A percentile compares a stretch with the other conserved stretches of the same genome.
phyloP scores from a whole-genome alignment of 2,888 invertebrate species.

The Tenodera sinensis region DNA sequence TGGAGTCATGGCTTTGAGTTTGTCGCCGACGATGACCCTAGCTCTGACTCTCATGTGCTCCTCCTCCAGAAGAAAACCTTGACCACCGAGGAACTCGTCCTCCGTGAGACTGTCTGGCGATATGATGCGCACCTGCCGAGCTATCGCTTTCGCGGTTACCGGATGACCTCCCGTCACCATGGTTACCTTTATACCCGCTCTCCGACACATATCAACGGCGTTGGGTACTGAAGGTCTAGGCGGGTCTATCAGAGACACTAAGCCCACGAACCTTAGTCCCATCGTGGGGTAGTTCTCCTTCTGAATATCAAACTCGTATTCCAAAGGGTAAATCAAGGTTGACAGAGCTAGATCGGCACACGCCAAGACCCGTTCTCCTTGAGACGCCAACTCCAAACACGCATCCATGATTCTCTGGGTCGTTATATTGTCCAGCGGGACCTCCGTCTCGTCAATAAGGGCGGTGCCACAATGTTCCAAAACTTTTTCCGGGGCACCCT shows the following conservation, averaged over 20 bases:
- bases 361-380: conserved; percentile 57
- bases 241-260: conserved; percentile 63
- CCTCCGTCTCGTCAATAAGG: background rate
- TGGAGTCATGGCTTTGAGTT: background rate
- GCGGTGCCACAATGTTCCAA: conserved; percentile 49
- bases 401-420: conserved; percentile 36
- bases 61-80: background rate
- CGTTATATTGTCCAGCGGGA: conserved; percentile 36
- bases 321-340: conserved; percentile 45
- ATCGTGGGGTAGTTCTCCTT: conserved; percentile 63
- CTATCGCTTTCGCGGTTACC: conserved; percentile 72
- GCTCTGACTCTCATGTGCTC: conserved; percentile 50
- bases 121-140: conserved; percentile 61
- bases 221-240: conserved; percentile 58
- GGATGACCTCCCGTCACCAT: conserved; percentile 86
- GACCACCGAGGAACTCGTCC: conserved; percentile 60
- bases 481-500: conserved; percentile 71
- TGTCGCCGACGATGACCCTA: conserved; percentile 53
- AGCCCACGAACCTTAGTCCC: conserved; percentile 59
- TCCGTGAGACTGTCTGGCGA: conserved; percentile 53
- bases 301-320: conserved; percentile 56
- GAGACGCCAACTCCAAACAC: conserved; percentile 57
- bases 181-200: conserved; percentile 73
- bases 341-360: background rate
- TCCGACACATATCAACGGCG: conserved; percentile 65